Evolutionary conservation across 2,888 invertebrate genomes (phyloP).

Genomic region (Campaea margaritaria): DNA sequence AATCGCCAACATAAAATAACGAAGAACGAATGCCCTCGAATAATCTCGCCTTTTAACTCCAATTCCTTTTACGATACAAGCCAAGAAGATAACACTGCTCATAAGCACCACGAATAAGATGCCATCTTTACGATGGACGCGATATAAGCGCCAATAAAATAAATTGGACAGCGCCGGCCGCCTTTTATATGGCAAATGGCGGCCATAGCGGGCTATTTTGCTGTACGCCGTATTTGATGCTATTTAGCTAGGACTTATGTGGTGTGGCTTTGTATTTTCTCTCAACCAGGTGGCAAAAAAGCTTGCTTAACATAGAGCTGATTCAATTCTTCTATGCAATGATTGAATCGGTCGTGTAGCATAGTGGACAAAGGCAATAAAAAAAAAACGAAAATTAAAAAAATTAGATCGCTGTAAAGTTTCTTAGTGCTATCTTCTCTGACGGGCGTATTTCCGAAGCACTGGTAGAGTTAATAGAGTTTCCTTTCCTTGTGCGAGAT

Average conservation of each 20-base stretch:
- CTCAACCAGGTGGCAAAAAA: too few relatives aligned
- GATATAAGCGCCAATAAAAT: constrained; percentile 68
- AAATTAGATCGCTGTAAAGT: too few relatives aligned
- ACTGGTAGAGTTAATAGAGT: too few relatives aligned
- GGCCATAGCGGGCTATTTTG: constrained; percentile 19
- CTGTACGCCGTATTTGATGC: constrained; percentile 23
- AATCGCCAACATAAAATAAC: constrained; percentile 1
- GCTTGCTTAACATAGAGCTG: too few relatives aligned
- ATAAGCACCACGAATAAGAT: constrained; percentile 57
- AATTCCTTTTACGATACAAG: constrained; percentile 42
- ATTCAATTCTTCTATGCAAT: too few relatives aligned
- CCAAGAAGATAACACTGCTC: constrained; percentile 45
- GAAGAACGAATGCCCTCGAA: constrained; percentile 17
- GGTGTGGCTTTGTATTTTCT: too few relatives aligned
- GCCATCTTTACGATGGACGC: constrained; percentile 59
- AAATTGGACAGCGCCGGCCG: constrained; percentile 61
- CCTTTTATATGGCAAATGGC: constrained; percentile 29
- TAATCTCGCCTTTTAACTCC: constrained; percentile 35
- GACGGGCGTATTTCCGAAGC: too few relatives aligned
- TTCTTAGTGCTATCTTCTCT: too few relatives aligned
- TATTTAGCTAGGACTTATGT: constrained; percentile 4
- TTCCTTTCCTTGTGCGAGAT: too few relatives aligned
- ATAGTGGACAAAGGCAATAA: too few relatives aligned
- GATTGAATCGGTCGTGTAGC: too few relatives aligned
- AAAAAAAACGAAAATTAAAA: too few relatives aligned